These are phyloP conservation scores for Menura novaehollandiae DNA, from an alignment of 2,113 vertebrate species.

Conservation along the genomic window DNA sequence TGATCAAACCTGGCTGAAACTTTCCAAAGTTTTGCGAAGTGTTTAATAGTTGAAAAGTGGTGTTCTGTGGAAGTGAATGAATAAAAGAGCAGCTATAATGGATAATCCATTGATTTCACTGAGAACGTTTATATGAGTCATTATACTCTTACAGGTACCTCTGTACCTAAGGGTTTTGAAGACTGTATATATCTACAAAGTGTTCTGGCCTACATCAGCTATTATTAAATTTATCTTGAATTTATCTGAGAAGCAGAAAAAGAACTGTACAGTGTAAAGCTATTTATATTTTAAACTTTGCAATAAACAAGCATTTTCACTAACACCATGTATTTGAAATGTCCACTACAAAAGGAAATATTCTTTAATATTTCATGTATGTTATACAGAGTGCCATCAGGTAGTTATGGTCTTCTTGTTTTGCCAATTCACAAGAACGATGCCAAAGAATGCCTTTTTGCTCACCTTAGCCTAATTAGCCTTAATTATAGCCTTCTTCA, in stretches of 20 bases:
- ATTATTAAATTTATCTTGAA: background rate
- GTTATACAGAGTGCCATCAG: background rate
- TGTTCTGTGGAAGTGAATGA: background rate
- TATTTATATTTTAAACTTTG: background rate
- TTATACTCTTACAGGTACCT: background rate
- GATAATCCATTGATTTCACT: background rate
- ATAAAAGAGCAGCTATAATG: background rate
- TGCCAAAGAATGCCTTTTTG: conserved; percentile 19
- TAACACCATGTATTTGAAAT: background rate
- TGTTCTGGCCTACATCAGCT: background rate
- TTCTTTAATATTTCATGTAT: conserved; percentile 18
- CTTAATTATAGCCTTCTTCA: conserved; percentile 24
- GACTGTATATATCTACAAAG: background rate
- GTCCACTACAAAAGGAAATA: background rate
- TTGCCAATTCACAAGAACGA: background rate
- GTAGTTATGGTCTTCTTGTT: background rate
- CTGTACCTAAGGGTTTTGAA: background rate
- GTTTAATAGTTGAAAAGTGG: background rate
- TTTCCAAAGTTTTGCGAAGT: background rate
- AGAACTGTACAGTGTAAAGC: background rate
- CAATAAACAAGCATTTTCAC: background rate
- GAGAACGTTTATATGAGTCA: background rate
- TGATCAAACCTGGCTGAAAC: background rate
- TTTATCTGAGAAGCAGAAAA: background rate
- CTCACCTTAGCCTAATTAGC: conserved; percentile 36